phyloP scores from a whole-genome alignment of 2,113 vertebrate genomes.

The Vulpes lagopus region DNA sequence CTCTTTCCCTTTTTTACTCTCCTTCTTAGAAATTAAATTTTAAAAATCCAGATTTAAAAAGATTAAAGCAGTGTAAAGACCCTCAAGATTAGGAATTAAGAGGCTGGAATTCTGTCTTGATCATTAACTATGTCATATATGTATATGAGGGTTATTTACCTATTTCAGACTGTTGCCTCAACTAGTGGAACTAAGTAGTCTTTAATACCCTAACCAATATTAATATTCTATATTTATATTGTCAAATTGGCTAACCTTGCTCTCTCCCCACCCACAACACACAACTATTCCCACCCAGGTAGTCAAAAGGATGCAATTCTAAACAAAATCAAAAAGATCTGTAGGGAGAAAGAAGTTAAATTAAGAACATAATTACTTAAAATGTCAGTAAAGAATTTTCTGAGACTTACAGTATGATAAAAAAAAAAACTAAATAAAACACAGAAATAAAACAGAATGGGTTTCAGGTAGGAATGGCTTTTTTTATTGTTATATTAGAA shows the following conservation, averaged over 20 bases:
- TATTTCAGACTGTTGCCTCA: background rate
- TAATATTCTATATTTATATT: background rate
- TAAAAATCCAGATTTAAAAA: background rate
- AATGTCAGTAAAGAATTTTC: background rate
- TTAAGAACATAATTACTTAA: background rate
- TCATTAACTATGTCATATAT: background rate
- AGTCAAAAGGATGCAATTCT: background rate
- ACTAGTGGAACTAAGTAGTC: background rate
- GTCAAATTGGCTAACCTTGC: background rate
- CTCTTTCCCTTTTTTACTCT: background rate
- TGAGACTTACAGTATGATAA: background rate
- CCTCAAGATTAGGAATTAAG: background rate
- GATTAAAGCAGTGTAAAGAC: background rate
- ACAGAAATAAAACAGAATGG: background rate
- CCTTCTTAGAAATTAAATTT: background rate
- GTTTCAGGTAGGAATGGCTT: background rate
- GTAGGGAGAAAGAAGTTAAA: background rate
- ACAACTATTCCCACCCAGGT: background rate
- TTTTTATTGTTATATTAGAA: background rate
- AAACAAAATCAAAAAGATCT: background rate
- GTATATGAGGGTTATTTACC: background rate
- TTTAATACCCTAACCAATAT: background rate
- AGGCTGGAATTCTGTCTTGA: background rate
- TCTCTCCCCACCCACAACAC: background rate
- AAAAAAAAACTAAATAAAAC: slow-evolving; percentile 1